Base-by-base conservation (phyloP, 1,140 invertebrate species). In the Dendrolimus punctatus region DNA sequence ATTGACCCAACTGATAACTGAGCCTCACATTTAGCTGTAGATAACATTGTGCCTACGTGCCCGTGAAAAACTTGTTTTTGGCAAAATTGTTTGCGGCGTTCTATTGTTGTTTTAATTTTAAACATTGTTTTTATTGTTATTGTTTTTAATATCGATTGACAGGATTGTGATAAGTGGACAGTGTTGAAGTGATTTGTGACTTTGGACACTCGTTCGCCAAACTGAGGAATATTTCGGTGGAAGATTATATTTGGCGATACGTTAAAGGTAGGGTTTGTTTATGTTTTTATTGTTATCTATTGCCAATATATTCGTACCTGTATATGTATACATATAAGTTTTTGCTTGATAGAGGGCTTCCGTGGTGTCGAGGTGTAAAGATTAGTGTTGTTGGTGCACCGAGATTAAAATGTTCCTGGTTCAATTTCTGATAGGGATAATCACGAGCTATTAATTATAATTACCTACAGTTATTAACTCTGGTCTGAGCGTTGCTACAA, bases 161-260 rank as follows among this genome's bases (percentile, higher is more conserved):
- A 72, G 49, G 60, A 63, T 46, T 60, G 49, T 52, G 52, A 44
- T 54, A 46, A 59, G 51, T 57, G 58, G 61, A 58, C 53, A 71
- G 80, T 81, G 73, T 67, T 58, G 57, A 62, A 71, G 76, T 79
- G 76, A 51, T 51, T 68, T 49, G 74, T 80, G 77, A 73, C 64
- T 66, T 66, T 70, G 53, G 59, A 53, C 66, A 69, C 64, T 70
- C 67, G 57, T 58, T 58, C 58, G 71, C 67, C 72, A 85, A 78
- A 75, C 73, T 85, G 76, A 78, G 80, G 75, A 85, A 75, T 73
- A 66, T 80, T 60, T 69, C 73, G 56, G 68, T 73, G 53, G 74
- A 76, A 63, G 70, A 80, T 52, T 80, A 67, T 57, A 68, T 81
- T 68, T 81, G 78, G 78, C 80, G 76, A 76, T 81, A 82, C 72